Percentiles rank a stretch among this genome's conserved stretches.
These are phyloP conservation scores for Lacanobia oleracea DNA, from an alignment of 2,888 invertebrate species.

Conservation along the genomic window DNA sequence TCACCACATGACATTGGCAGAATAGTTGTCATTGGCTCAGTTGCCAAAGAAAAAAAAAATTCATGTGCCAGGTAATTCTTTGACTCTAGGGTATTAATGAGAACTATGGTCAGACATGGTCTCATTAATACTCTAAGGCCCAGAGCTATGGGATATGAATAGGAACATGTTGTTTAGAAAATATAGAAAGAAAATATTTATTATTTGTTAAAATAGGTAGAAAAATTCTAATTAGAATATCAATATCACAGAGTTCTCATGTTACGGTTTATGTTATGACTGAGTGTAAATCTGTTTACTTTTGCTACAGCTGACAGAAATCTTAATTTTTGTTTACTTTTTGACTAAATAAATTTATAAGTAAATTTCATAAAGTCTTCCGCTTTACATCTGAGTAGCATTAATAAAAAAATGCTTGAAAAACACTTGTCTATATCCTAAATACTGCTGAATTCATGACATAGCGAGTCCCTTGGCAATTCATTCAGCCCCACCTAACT, in stretches of 20 bases:
- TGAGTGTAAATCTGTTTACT: neutral
- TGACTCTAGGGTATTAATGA: too few relatives aligned
- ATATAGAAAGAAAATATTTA: neutral
- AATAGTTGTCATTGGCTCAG: too few relatives aligned
- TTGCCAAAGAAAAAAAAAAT: too few relatives aligned
- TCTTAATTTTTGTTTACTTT: slow-evolving; percentile 6
- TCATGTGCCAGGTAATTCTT: too few relatives aligned
- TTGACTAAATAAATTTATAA: neutral
- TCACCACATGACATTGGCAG: too few relatives aligned
- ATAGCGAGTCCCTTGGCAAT: neutral
- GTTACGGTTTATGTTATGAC: neutral
- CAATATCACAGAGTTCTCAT: neutral
- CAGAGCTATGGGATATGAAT: too few relatives aligned
- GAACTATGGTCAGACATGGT: too few relatives aligned
- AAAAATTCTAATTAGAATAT: neutral
- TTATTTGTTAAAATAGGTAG: neutral
- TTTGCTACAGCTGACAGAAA: neutral
- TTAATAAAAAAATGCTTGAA: neutral
- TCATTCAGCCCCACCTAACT: slow-evolving; percentile 57
- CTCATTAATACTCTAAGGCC: too few relatives aligned
- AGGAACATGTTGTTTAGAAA: too few relatives aligned
- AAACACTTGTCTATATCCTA: neutral
- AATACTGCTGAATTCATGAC: neutral
- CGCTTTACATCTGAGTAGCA: too few relatives aligned
- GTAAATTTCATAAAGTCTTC: neutral